phyloP scores from a whole-genome alignment of 2,888 invertebrate species.

The Malacosoma neustria region DNA sequence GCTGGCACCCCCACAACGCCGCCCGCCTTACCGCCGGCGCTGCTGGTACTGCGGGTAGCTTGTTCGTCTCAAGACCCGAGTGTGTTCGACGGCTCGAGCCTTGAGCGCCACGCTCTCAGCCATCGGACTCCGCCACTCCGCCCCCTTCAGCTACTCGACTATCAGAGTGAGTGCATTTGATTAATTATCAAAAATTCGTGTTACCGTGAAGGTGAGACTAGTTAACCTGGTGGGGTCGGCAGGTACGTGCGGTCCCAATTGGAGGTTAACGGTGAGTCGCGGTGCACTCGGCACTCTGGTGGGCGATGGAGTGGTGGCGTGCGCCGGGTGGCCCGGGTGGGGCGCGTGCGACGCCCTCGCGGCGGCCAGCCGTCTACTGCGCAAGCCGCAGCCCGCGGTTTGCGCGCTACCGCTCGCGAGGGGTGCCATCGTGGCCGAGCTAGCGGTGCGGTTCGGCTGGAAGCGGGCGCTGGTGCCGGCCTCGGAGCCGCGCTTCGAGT shows the following conservation, averaged over 20 bases:
- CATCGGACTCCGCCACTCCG: constrained; percentile 9
- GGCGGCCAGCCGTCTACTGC: constrained; percentile 25
- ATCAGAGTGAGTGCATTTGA: neutral
- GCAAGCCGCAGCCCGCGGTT: constrained; percentile 16
- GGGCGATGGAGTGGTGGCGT: constrained; percentile 22
- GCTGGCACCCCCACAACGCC: neutral
- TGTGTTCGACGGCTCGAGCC: constrained; percentile 17
- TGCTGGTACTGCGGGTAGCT: constrained; percentile 43
- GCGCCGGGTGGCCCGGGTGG: constrained; percentile 28
- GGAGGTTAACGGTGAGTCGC: constrained; percentile 28
- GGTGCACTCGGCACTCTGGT: constrained; percentile 29
- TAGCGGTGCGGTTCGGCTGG: constrained; percentile 35
- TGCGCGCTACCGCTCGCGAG: constrained; percentile 23
- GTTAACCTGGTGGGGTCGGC: too few relatives aligned
- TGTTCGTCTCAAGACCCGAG: constrained; percentile 21
- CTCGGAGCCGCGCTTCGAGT: constrained; percentile 20
- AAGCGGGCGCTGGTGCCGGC: constrained; percentile 28
- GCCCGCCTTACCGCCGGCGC: constrained; percentile 16
- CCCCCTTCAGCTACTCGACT: constrained; percentile 6
- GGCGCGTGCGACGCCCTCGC: constrained; percentile 26
- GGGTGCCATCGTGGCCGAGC: constrained; percentile 23
- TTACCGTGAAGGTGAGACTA: too few relatives aligned
- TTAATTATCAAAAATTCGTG: too few relatives aligned
- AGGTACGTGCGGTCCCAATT: constrained; percentile 45
- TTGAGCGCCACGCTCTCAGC: constrained; percentile 10